A percentile compares a stretch with the other conserved stretches of the same genome.
These are phyloP conservation scores for Chelon labrosus DNA, from an alignment of 2,797 vertebrate species.

Conservation along the genomic window DNA sequence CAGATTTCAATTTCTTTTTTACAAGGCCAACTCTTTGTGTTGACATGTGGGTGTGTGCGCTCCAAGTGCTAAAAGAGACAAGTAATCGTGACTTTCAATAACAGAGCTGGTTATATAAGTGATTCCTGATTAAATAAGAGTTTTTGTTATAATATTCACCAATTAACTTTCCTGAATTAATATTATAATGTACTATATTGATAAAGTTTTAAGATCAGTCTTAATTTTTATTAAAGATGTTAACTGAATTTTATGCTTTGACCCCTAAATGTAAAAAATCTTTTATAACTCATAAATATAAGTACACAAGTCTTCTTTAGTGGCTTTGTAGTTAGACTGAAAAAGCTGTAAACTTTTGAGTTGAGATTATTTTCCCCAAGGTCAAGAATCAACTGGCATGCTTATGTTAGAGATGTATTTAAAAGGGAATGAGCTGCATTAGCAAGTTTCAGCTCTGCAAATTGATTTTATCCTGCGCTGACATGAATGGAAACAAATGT, in stretches of 20 bases:
- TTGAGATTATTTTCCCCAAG: neutral
- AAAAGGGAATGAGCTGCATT: neutral
- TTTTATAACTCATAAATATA: too few species aligned
- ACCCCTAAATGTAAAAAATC: too few species aligned
- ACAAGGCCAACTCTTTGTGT: constrained; percentile 29
- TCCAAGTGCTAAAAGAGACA: constrained; percentile 26
- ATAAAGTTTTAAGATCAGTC: too few species aligned
- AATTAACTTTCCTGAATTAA: too few species aligned
- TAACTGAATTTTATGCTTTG: too few species aligned
- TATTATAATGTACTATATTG: too few species aligned
- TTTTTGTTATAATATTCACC: too few species aligned
- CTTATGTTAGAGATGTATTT: neutral
- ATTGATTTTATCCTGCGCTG: neutral
- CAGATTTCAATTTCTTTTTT: neutral
- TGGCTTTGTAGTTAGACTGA: too few species aligned
- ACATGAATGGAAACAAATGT: constrained; percentile 9
- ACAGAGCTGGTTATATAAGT: constrained; percentile 33
- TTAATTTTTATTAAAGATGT: too few species aligned
- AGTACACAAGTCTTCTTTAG: too few species aligned
- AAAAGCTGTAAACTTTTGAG: neutral
- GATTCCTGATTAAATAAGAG: too few species aligned
- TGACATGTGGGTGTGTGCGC: constrained; percentile 37
- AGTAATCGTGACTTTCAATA: constrained; percentile 31
- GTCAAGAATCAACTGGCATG: neutral
- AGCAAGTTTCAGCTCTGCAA: neutral